Base-by-base conservation (phyloP, 1,140 invertebrate genomes). In the Patella vulgata region DNA sequence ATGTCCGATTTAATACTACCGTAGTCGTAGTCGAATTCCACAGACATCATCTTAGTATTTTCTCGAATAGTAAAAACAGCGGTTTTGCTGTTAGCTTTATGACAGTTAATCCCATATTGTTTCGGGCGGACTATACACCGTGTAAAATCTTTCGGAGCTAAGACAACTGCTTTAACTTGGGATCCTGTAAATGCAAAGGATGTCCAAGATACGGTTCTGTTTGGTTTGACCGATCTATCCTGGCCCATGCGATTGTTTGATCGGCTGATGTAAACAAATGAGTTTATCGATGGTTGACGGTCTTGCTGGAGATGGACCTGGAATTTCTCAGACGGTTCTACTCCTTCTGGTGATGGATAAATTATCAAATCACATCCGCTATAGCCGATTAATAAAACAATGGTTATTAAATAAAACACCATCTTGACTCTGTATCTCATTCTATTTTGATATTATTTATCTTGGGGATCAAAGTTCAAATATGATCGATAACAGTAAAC, bases 11-110 rank as follows among this genome's bases (percentile, higher is more conserved):
- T 17, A 23, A 27, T 30, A 50, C n/a, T 23, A 3, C 52, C 52
- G 21, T 48, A 43, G 52, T 63, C 60, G 31, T 63, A 42, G 14
- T 63, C 60, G 48, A 56, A 63, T 56, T 63, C 60, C 8, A 63
- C 53, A 3, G 60, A 63, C 52, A 63, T 55, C 46, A 28, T 39
- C 21, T 25, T 23, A 9, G 17, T 50, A 33, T 40, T 51, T 11
- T 27, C 28, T 21, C 2, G 19, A 2, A 63, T 28, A 3, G 17
- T 40, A 23, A 63, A 55, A 9, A 31, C 31, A 17, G 60, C 60
- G 1, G 53, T 50, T 30, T 63, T 63, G 17, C n/a, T 14, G 21
- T 44, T 23, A 17, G 44, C 28, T 48, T 44, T 19, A 2, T 2
- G 27, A 31, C 48, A 61, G 19, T 23, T 21, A 36, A 27, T 33